Percentiles rank a stretch among this genome's conserved stretches.
Conservation (phyloP, 2,113 vertebrate genomes). For the Nicator chloris region DNA sequence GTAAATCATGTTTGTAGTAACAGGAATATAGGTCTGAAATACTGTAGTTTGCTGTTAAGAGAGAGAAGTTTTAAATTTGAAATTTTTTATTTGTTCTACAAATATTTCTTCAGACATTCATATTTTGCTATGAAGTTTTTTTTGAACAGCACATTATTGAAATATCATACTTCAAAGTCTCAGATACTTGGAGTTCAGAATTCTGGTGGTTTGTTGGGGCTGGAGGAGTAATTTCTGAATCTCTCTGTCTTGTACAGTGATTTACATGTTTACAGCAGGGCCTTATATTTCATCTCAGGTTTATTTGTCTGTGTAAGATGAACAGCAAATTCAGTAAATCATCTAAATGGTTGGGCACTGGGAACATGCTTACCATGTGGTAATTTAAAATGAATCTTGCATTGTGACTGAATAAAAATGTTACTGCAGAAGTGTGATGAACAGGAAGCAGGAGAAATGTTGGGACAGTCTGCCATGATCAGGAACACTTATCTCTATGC, state of each 20-base stretch:
- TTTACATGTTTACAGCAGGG: not conserved
- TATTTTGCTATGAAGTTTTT: not conserved
- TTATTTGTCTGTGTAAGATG: not conserved
- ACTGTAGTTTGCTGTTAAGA: not conserved
- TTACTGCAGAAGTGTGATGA: not conserved
- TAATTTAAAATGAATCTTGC: not conserved
- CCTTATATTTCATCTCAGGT: not conserved
- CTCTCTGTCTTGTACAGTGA: not conserved
- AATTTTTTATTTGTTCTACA: not conserved
- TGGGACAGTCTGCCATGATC: not conserved
- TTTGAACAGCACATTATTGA: not conserved
- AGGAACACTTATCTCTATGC: not conserved
- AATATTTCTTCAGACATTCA: not conserved
- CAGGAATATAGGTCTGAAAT: not conserved
- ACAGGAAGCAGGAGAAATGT: not conserved
- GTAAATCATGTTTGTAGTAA: not conserved
- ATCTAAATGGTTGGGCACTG: not conserved
- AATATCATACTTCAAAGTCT: not conserved
- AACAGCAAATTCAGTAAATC: not conserved
- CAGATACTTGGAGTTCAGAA: not conserved
- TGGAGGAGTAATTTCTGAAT: not conserved
- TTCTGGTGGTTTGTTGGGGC: not conserved
- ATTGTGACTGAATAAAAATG: not conserved
- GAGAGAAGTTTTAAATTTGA: not conserved
- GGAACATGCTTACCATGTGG: not conserved